Percentiles rank a stretch among this genome's conserved stretches.
Conservation (phyloP, 2,113 vertebrate genomes). For the Pelodiscus sinensis region DNA sequence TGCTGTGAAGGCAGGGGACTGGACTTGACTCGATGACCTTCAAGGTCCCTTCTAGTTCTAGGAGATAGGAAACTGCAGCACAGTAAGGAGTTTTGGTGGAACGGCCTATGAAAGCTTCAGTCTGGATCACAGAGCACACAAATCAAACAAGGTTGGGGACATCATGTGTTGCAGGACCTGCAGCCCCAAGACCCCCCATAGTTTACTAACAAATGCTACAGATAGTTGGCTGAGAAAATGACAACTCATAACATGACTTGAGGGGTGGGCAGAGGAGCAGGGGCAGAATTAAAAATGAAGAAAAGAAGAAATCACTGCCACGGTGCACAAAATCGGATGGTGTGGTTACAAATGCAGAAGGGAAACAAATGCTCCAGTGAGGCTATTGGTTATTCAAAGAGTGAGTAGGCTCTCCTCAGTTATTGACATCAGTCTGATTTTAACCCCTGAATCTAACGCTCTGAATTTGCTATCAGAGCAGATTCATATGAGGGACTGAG, state of each 20-base stretch:
- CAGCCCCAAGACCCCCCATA: not conserved
- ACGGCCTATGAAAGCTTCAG: not conserved
- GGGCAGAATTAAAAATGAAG: not conserved
- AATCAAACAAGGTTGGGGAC: not conserved
- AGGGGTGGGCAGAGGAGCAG: too few relatives aligned
- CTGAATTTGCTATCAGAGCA: not conserved
- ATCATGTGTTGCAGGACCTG: not conserved
- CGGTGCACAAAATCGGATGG: not conserved
- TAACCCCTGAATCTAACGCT: not conserved
- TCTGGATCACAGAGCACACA: not conserved
- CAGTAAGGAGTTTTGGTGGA: not conserved
- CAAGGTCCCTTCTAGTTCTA: too few relatives aligned
- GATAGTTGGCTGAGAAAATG: not conserved
- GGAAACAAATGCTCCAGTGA: not conserved
- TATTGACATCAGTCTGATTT: not conserved
- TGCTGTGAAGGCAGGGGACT: too few relatives aligned
- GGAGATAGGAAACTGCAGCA: not conserved
- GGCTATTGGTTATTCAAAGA: not conserved
- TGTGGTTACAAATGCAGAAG: not conserved
- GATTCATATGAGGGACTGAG: not conserved
- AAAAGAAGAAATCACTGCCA: not conserved
- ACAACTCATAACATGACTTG: not conserved
- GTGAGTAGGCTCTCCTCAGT: not conserved
- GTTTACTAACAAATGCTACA: not conserved
- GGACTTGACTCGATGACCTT: too few relatives aligned